A percentile compares a stretch with the other conserved stretches of the same genome.
Evolutionary conservation across 2,888 invertebrate species (phyloP).

Genomic region (Baccha elongata): DNA sequence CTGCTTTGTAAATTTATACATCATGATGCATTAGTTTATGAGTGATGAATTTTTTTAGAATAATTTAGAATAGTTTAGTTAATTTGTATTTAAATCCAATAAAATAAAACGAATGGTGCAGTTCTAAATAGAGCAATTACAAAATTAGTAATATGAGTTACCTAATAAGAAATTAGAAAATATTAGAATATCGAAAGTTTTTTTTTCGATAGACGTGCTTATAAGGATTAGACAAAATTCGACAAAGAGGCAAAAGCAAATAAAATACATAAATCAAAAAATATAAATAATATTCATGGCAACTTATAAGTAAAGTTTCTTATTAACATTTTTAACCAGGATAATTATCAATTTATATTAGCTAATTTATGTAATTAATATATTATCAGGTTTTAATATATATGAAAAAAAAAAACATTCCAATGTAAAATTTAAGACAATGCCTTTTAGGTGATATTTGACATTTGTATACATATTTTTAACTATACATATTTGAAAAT

Average conservation of each 20-base stretch:
- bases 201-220: not conserved
- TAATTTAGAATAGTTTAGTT: not conserved
- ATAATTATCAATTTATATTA: not conserved
- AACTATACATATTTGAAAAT: not conserved
- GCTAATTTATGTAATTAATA: not conserved
- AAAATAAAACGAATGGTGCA: not conserved
- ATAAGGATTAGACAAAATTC: not conserved
- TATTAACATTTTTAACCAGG: not conserved
- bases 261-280: too few species aligned
- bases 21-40: constrained; percentile 8
- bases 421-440: constrained; percentile 7
- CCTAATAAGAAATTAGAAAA: not conserved
- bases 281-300: too few species aligned
- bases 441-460: not conserved
- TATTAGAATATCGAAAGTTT: not conserved
- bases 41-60: not conserved
- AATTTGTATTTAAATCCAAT: constrained; percentile 13
- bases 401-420: not conserved
- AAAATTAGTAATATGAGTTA: too few species aligned
- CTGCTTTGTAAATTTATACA: not conserved
- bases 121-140: constrained; percentile 5
- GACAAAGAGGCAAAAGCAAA: too few species aligned
- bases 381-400: not conserved
- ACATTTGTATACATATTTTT: constrained; percentile 22
- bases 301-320: too few species aligned